Percentiles rank a stretch among this genome's conserved stretches.
Evolutionary conservation across 1,140 invertebrate species (phyloP).

Genomic region (Adelges cooleyi): DNA sequence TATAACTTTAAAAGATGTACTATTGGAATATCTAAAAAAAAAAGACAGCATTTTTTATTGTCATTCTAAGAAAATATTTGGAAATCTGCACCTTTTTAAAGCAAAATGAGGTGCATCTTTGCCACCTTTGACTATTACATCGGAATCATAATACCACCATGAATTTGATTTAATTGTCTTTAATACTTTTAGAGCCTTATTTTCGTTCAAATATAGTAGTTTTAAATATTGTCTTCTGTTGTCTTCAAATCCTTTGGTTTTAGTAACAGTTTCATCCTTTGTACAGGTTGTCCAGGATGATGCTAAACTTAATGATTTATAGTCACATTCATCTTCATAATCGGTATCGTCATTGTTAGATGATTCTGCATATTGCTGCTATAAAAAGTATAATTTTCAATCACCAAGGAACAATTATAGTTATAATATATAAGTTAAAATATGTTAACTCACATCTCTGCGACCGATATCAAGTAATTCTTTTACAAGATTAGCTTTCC

Average conservation of each 20-base stretch:
- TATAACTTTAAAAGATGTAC: neutral
- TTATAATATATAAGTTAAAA: too few species aligned
- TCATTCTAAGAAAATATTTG: too few species aligned
- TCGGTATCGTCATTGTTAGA: slow-evolving; percentile 20
- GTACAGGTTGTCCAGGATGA: neutral
- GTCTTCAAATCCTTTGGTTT: too few species aligned
- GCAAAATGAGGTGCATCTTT: neutral
- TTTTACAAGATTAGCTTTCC: slow-evolving; percentile 3
- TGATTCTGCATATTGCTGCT: neutral
- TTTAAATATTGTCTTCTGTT: neutral
- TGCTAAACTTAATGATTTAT: neutral
- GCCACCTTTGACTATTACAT: neutral
- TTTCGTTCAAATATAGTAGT: slow-evolving; percentile 3
- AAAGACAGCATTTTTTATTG: neutral
- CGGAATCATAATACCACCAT: neutral
- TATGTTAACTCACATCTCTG: neutral
- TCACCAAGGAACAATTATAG: too few species aligned
- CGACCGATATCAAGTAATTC: neutral
- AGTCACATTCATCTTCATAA: slow-evolving; percentile 5
- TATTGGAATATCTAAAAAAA: slow-evolving; percentile 1
- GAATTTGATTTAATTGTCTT: neutral
- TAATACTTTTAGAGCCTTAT: neutral
- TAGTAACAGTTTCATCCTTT: too few species aligned
- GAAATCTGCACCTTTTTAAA: neutral
- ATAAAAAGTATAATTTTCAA: neutral